Conservation (phyloP, 2,797 vertebrate species). For the Rhincodon typus region DNA sequence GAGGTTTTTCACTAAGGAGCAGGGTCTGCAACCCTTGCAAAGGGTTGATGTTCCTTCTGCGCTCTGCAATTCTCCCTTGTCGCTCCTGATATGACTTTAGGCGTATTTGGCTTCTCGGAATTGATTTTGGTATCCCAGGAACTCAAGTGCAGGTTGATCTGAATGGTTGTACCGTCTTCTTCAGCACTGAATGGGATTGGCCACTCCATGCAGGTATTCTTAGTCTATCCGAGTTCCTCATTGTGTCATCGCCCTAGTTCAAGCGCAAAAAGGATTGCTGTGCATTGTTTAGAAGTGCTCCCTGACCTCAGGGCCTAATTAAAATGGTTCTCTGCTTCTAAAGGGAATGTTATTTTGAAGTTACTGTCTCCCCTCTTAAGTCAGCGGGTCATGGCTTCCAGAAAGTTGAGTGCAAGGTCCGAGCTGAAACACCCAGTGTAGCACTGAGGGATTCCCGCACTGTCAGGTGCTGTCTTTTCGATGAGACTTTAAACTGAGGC, state of each 20-base stretch:
- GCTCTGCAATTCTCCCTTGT: not conserved
- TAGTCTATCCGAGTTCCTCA: no score
- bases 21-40: not conserved
- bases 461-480: no score
- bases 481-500: no score
- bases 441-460: no score
- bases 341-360: not conserved
- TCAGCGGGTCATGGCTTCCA: no score
- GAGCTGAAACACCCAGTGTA: no score
- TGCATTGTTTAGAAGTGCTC: not conserved
- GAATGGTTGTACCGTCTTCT: not conserved
- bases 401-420: no score
- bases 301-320: not conserved
- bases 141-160: not conserved
- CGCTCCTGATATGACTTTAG: not conserved
- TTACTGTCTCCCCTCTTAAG: no score
- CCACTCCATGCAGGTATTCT: not conserved
- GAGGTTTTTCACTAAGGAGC: not conserved
- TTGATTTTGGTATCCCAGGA: not conserved
- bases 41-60: not conserved
- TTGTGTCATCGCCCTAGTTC: not conserved
- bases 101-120: not conserved
- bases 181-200: not conserved
- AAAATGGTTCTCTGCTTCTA: not conserved
- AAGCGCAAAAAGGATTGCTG: not conserved